Conservation (phyloP, 2,797 vertebrate species). For the Cossypha dichroa region DNA sequence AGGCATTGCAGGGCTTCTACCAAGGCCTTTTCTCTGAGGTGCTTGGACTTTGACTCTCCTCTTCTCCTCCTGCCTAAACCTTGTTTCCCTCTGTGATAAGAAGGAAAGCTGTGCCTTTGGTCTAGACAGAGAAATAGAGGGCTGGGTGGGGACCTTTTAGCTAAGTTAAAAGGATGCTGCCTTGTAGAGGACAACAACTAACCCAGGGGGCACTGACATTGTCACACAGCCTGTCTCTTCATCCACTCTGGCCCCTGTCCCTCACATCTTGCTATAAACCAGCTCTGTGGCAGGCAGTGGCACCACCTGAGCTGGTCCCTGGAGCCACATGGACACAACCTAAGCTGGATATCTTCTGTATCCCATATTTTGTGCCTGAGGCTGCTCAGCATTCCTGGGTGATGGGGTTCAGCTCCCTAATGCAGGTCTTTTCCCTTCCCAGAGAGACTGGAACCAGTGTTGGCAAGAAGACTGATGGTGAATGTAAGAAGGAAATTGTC, state of each 20-base stretch:
- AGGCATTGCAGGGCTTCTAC: neutral
- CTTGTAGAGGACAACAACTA: neutral
- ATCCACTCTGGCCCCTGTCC: neutral
- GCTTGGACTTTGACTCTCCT: neutral
- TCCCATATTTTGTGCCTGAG: fast-evolving
- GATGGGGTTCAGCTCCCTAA: neutral
- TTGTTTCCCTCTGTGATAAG: neutral
- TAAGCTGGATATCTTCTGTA: neutral
- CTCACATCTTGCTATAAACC: neutral
- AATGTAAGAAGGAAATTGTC: slow-evolving; percentile 34
- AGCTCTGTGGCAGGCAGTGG: neutral
- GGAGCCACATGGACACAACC: neutral
- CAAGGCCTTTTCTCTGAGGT: neutral
- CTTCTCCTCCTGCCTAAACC: neutral
- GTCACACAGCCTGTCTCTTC: neutral
- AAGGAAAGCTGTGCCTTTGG: neutral
- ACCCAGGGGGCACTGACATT: neutral
- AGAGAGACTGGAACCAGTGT: slow-evolving; percentile 3
- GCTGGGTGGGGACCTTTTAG: neutral
- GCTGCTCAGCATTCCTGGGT: neutral
- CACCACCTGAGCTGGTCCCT: neutral
- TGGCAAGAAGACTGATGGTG: neutral
- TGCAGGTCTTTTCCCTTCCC: neutral
- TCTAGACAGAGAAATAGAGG: neutral
- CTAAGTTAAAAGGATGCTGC: neutral